These are phyloP conservation scores for Drosophila tristis DNA, from an alignment of 1,140 invertebrate genomes.

Conservation along the genomic window DNA sequence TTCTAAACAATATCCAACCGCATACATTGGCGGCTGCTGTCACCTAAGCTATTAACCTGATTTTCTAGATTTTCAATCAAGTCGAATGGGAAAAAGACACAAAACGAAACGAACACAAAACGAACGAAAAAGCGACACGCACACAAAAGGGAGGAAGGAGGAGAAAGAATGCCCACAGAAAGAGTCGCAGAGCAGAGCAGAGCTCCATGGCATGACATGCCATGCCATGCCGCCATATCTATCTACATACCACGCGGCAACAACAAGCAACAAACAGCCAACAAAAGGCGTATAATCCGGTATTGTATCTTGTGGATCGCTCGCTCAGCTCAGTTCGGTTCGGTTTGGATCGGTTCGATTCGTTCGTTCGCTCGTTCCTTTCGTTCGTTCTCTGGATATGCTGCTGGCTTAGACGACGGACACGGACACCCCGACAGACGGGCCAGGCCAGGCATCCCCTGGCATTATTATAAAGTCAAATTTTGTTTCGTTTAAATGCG, in stretches of 20 bases:
- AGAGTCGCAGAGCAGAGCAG: slow-evolving; percentile 54
- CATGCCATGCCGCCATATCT: slow-evolving; percentile 65
- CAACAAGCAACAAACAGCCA: slow-evolving; percentile 37
- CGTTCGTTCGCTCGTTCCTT: slow-evolving; percentile 3
- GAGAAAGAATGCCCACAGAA: slow-evolving; percentile 53
- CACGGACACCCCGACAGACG: slow-evolving; percentile 7
- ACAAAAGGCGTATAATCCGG: slow-evolving; percentile 74
- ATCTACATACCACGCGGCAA: slow-evolving; percentile 73
- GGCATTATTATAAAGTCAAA: slow-evolving; percentile 83
- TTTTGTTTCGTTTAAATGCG: slow-evolving; percentile 82
- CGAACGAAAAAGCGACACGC: slow-evolving; percentile 41
- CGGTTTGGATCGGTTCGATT: slow-evolving; percentile 18
- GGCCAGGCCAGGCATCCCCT: slow-evolving; percentile 45
- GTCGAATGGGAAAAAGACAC: slow-evolving; percentile 68
- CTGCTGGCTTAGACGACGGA: slow-evolving; percentile 58
- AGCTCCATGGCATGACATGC: slow-evolving; percentile 39
- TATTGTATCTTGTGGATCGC: slow-evolving; percentile 80
- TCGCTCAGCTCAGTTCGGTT: slow-evolving; percentile 3
- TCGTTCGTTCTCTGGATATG: neutral
- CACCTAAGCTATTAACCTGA: slow-evolving; percentile 84
- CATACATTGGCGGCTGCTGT: slow-evolving; percentile 80
- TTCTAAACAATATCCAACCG: slow-evolving; percentile 78
- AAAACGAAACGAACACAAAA: slow-evolving; percentile 57
- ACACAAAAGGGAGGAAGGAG: slow-evolving; percentile 23
- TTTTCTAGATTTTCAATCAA: slow-evolving; percentile 84